Evolutionary conservation across 2,797 vertebrate species (phyloP), one percentile per base, ranked within the genome.

Genomic region (Micropoecilia bifurca): DNA sequence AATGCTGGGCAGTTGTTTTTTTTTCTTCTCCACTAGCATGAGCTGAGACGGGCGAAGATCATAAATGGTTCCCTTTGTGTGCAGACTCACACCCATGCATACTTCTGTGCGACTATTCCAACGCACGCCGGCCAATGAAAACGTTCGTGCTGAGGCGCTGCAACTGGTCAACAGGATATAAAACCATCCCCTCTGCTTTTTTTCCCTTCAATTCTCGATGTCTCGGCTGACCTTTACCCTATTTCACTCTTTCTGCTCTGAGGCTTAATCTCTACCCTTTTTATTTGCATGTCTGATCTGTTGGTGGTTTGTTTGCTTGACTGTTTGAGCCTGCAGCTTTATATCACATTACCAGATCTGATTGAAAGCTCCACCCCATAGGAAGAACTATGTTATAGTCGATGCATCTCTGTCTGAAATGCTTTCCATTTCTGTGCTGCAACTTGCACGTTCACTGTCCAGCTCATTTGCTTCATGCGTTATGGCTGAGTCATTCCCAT

Each of bases 121-220:
- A 50, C 22, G 12, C 80, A 72, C 45, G 59, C 74, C 74, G 78
- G 84, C 55, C 76, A 85, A 87, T 90, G 80, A 69, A 85, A 91
- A 81, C 76, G 57, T 90, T 88, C 86, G 83, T 22, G 39, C 69
- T 78, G 83, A 82, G 83, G 85, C 84, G 63, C 74, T 84, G 74
- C 77, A 83, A 88, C 85, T 89, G 86, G 89, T 93, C 90, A 92
- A 93, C 93, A 93, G 92, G 90, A 94, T 93, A 91, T 90, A 76
- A 92, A 94, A 91, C 83, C 79, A 83, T 82, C 80, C 74, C 85
- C 80, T 86, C 55, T 84, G 3, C 4, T 57, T 79, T 84, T 83
- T 86, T 39, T 47, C 22, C 22, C 43, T 25, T 25, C 43, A 36
- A 28, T 78, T 85, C 79, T 83, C 82, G 80, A 74, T 76, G 46